Conservation (phyloP, 2,797 vertebrate species). For the Enteromius radiatus region DNA sequence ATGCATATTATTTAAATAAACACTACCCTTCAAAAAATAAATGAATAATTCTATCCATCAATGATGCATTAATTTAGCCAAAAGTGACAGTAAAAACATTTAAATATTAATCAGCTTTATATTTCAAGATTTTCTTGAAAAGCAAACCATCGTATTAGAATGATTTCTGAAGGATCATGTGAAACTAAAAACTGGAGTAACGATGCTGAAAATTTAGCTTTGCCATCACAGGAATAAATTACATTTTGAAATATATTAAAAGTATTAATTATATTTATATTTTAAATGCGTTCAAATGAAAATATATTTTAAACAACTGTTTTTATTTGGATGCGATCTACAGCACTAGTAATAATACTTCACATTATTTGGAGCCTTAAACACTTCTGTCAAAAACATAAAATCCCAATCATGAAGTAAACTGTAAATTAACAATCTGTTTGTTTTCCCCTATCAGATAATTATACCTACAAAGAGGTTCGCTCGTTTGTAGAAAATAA, state of each 20-base stretch:
- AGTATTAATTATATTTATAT: neutral
- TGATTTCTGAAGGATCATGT: neutral
- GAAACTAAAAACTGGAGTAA: neutral
- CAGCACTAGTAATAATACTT: neutral
- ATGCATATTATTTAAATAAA: neutral
- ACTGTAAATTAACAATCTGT: neutral
- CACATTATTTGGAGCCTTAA: neutral
- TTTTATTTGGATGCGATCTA: neutral
- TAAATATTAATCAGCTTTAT: neutral
- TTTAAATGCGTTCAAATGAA: neutral
- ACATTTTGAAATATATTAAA: neutral
- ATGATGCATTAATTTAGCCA: neutral
- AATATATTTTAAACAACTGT: no score
- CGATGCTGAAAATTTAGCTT: neutral
- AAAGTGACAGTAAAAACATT: neutral
- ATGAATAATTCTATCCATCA: neutral
- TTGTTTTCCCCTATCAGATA: constrained; percentile 71
- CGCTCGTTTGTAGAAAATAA: constrained; percentile 97
- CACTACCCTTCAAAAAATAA: neutral
- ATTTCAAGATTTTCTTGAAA: constrained; percentile 1
- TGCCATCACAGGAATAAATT: neutral
- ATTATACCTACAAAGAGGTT: constrained; percentile 89
- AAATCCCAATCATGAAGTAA: neutral
- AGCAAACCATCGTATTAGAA: neutral
- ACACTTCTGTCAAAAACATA: neutral